Percentiles rank a stretch among this genome's conserved stretches.
Conservation (phyloP, 2,888 invertebrate species). For the Epistrophe eligans region DNA sequence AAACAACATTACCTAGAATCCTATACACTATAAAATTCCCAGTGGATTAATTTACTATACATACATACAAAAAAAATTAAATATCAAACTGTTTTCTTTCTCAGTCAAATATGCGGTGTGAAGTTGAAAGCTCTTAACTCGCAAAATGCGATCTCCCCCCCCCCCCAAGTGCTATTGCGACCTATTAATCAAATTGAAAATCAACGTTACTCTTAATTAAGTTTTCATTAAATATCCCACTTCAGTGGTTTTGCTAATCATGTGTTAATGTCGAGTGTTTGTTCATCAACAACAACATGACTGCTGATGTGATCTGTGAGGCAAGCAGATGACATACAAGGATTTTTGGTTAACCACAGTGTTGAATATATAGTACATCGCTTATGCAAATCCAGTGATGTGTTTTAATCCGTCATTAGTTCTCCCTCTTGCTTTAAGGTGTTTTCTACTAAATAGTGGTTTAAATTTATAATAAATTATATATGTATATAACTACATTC, state of each 20-base stretch:
- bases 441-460: conserved; percentile 3
- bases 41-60: conserved; percentile 15
- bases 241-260: conserved; percentile 38
- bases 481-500: too few species aligned
- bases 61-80: conserved; percentile 2
- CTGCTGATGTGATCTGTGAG: conserved; percentile 29
- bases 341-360: conserved; percentile 66
- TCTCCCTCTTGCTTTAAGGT: conserved; percentile 1
- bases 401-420: conserved; percentile 54
- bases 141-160: background rate
- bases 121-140: conserved; percentile 11
- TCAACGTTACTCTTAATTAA: conserved; percentile 50
- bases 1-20: background rate
- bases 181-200: conserved; percentile 37
- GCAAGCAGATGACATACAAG: conserved; percentile 58
- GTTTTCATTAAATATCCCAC: conserved; percentile 55
- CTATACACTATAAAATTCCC: background rate
- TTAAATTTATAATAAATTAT: conserved; percentile 13
- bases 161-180: conserved; percentile 5
- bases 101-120: background rate
- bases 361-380: conserved; percentile 50
- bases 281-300: conserved; percentile 18
- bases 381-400: conserved; percentile 65
- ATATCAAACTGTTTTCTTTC: background rate
- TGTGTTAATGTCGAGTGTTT: conserved; percentile 34